phyloP scores from a whole-genome alignment of 2,113 vertebrate genomes.

The Indicator indicator region DNA sequence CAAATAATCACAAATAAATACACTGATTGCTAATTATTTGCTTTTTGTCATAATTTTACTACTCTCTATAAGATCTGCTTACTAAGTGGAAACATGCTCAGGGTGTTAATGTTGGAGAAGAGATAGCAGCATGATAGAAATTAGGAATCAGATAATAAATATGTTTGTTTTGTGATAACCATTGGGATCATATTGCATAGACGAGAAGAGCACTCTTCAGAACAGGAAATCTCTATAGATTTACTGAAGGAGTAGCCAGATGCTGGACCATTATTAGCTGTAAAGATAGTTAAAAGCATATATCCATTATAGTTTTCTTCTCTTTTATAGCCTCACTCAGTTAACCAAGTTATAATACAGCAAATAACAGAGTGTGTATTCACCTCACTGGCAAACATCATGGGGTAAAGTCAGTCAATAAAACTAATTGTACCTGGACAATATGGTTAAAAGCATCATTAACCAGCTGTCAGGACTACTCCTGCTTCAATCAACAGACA shows the following conservation, averaged over 20 bases:
- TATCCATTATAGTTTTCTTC: neutral
- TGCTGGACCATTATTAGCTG: neutral
- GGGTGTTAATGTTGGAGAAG: neutral
- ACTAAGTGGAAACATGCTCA: neutral
- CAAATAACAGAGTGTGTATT: neutral
- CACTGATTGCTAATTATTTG: neutral
- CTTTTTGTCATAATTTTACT: neutral
- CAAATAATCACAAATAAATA: neutral
- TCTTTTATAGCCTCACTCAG: slow-evolving; percentile 24
- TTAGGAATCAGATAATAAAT: neutral
- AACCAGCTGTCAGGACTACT: neutral
- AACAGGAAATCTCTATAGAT: neutral
- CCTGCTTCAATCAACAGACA: neutral
- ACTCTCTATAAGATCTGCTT: neutral
- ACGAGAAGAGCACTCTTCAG: neutral
- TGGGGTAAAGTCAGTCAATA: slow-evolving; percentile 4
- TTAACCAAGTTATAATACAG: neutral
- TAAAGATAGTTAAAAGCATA: neutral
- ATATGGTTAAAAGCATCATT: neutral
- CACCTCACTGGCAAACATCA: neutral
- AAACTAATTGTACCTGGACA: slow-evolving; percentile 2
- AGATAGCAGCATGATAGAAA: neutral
- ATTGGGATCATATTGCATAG: neutral
- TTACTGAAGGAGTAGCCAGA: neutral
- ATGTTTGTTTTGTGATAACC: slow-evolving; percentile 29